Base-by-base conservation (phyloP, 2,888 invertebrate genomes). In the Acleris cristana region DNA sequence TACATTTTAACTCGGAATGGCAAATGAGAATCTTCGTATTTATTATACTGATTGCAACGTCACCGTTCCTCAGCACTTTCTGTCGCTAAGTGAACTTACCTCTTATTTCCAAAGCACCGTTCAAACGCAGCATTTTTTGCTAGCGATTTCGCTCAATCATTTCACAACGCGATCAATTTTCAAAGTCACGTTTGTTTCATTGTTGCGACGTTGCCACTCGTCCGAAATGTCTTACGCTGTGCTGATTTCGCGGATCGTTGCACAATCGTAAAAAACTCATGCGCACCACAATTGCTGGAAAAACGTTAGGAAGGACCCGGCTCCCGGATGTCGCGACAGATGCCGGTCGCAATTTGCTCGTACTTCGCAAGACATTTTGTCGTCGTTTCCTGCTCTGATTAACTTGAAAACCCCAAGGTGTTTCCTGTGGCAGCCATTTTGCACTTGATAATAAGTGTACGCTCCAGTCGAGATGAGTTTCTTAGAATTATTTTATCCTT, bases 301-400 rank as follows among this genome's bases (percentile, higher is more conserved):
- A 83, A 81, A 81, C 72, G 73, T 70, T 60, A 73, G 76, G 64
- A 51, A 60, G 49, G 34, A 51, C 81, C 79, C 78, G 77, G 70
- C 65, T 81, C 80, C 78, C 84, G 83, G 86, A 84, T 81, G 77
- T 84, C 77, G 76, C 76, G 76, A 77, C 75, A 71, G 71, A 73
- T 61, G 55, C 21, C 61, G 30, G 44, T 70, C 69, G 65, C 69
- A 70, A 72, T 71, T 73, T 73, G 73, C 71, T 68, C 69, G 64
- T 73, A 71, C 75, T 77, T 75, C 74, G 72, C 56, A 18, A 60
- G 67, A 45, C 57, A 62, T 62, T 66, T 66, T 34, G 52, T 44
- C 45, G 62, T 69, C 71, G 74, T 84, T 85, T 84, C 81, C 82
- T 84, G 80, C 76, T 77, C 72, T 76, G 69, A 73, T 79, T 79